Evolutionary conservation across 2,113 vertebrate species (phyloP).

Genomic region (Agelaius tricolor): DNA sequence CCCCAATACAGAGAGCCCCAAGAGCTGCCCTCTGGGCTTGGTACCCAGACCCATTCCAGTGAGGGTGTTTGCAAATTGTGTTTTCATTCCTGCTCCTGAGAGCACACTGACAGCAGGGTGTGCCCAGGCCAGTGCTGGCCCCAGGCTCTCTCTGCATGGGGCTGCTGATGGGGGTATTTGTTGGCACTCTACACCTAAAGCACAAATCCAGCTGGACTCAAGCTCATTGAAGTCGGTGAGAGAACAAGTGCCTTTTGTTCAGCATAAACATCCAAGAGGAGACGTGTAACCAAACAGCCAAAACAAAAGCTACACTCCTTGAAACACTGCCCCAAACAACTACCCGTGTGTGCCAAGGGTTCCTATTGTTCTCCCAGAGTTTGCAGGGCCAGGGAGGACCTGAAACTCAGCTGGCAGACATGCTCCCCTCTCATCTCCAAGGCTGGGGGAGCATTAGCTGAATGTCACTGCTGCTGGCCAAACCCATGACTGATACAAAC

Average conservation of each 20-base stretch:
- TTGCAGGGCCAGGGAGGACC: not conserved
- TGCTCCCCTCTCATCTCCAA: not conserved
- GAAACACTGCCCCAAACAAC: not conserved
- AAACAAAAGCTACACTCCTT: not conserved
- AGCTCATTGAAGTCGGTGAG: not conserved
- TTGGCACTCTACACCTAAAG: not conserved
- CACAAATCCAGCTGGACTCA: constrained; percentile 14
- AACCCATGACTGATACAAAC: not conserved
- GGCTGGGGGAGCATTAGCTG: not conserved
- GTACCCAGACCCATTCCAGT: not conserved
- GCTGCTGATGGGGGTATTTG: not conserved
- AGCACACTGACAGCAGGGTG: not conserved
- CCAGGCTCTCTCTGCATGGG: not conserved
- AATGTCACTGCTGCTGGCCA: not conserved
- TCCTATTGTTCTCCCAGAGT: not conserved
- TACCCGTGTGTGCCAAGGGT: not conserved
- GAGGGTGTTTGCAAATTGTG: not conserved
- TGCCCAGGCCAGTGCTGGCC: not conserved
- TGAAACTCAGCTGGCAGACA: not conserved
- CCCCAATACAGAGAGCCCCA: not conserved
- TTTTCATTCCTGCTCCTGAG: not conserved
- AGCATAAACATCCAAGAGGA: not conserved
- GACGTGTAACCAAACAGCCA: not conserved
- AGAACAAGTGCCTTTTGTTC: constrained; percentile 40
- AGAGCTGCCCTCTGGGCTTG: not conserved